Conservation (phyloP, 2,797 vertebrate species). For the Lophius americanus region DNA sequence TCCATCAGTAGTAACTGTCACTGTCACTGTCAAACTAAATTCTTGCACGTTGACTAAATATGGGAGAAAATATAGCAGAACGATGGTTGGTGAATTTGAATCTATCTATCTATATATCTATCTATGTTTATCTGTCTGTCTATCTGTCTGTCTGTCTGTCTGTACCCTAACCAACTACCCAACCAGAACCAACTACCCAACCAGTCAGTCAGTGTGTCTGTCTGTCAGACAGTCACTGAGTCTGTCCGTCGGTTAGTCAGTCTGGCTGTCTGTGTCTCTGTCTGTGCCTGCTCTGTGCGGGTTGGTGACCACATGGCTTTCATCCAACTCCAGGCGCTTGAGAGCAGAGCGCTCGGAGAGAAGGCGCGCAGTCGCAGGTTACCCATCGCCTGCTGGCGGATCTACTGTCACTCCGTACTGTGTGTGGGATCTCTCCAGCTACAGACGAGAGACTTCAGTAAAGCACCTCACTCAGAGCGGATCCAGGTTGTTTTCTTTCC, state of each 20-base stretch:
- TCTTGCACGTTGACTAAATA: too few relatives aligned
- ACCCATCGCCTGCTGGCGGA: slow-evolving; percentile 74
- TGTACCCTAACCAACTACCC: too few relatives aligned
- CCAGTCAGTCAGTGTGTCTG: too few relatives aligned
- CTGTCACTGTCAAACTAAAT: too few relatives aligned
- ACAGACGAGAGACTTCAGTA: slow-evolving; percentile 57
- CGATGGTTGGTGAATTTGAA: not conserved
- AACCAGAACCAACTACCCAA: too few relatives aligned
- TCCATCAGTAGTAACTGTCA: too few relatives aligned
- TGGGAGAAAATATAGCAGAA: not conserved
- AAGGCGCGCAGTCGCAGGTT: slow-evolving; percentile 83
- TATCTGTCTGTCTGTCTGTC: too few relatives aligned
- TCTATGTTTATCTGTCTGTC: too few relatives aligned
- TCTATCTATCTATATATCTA: too few relatives aligned
- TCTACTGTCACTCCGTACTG: slow-evolving; percentile 61
- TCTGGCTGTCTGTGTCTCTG: slow-evolving; percentile 9
- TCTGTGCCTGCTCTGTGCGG: slow-evolving; percentile 38
- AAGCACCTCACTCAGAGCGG: slow-evolving; percentile 60
- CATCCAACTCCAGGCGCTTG: slow-evolving; percentile 82
- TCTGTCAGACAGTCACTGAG: too few relatives aligned
- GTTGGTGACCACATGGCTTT: slow-evolving; percentile 76
- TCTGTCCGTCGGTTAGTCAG: too few relatives aligned
- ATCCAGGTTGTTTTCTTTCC: slow-evolving; percentile 58
- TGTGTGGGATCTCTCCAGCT: slow-evolving; percentile 73
- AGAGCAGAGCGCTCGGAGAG: slow-evolving; percentile 78